These are phyloP conservation scores for Chymomyza fuscimana DNA, from an alignment of 2,888 invertebrate species.

Conservation along the genomic window DNA sequence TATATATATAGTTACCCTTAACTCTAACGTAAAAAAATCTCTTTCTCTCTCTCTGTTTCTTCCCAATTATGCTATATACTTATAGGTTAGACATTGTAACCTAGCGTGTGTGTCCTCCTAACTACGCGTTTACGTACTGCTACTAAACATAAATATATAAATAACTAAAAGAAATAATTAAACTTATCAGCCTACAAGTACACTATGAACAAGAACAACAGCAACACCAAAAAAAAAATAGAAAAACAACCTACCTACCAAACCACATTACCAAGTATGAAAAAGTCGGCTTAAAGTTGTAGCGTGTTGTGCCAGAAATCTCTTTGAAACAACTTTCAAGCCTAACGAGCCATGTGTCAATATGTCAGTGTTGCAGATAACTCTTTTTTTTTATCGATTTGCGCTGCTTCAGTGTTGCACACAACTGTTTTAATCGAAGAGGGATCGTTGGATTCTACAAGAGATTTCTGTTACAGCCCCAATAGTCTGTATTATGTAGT, in stretches of 20 bases:
- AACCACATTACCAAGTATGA: slow-evolving; percentile 22
- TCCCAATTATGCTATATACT: slow-evolving; percentile 40
- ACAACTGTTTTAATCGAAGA: no score
- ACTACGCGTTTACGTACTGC: slow-evolving; percentile 2
- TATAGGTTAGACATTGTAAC: slow-evolving; percentile 76
- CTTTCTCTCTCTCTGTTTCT: slow-evolving; percentile 67
- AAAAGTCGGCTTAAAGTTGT: slow-evolving; percentile 3
- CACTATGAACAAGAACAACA: slow-evolving; percentile 33
- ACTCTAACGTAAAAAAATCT: slow-evolving; percentile 63
- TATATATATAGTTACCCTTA: slow-evolving; percentile 23
- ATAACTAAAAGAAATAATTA: slow-evolving; percentile 3
- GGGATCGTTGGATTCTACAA: no score
- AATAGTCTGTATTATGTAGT: slow-evolving; percentile 17
- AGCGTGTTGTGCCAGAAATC: slow-evolving; percentile 11
- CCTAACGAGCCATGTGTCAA: no score
- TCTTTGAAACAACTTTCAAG: slow-evolving; percentile 1
- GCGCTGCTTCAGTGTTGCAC: no score
- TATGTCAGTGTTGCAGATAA: no score
- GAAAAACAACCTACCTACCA: slow-evolving; percentile 41
- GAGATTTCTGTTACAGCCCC: background rate
- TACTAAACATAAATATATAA: slow-evolving; percentile 1
- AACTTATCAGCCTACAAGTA: slow-evolving; percentile 36
- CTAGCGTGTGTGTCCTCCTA: slow-evolving; percentile 42
- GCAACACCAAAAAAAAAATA: slow-evolving; percentile 11
- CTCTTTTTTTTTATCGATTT: no score